Percentiles rank a stretch among this genome's conserved stretches.
Conservation (phyloP, 2,888 invertebrate species). For the Macrosoma leucophasiata region DNA sequence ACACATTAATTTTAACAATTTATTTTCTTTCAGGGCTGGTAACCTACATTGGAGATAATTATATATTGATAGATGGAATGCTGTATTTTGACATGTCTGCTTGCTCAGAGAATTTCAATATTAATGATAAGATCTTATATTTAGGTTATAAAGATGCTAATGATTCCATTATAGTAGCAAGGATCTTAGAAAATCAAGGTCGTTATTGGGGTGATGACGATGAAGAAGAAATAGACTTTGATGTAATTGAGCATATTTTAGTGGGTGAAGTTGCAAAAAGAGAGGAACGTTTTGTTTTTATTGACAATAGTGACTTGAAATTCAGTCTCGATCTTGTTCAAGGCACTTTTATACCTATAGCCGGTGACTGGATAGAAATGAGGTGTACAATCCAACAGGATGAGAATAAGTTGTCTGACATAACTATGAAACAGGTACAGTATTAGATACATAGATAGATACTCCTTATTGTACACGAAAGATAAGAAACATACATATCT, state of each 20-base stretch:
- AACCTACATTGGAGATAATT: conserved; percentile 64
- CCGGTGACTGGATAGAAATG: conserved; percentile 82
- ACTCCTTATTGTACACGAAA: too few species aligned
- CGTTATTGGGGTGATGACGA: conserved; percentile 66
- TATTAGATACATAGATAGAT: too few species aligned
- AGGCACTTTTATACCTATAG: conserved; percentile 79
- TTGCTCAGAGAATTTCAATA: conserved; percentile 45
- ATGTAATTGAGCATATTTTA: conserved; percentile 51
- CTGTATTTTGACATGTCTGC: conserved; percentile 68
- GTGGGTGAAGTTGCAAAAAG: conserved; percentile 49
- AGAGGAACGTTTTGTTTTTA: conserved; percentile 47
- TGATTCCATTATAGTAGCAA: conserved; percentile 68
- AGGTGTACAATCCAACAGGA: conserved; percentile 78
- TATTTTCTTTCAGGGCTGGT: conserved; percentile 68
- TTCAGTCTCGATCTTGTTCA: conserved; percentile 78
- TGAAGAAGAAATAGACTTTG: conserved; percentile 45
- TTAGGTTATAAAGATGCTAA: conserved; percentile 66
- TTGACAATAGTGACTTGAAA: conserved; percentile 73
- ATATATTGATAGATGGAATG: conserved; percentile 77
- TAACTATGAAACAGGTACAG: conserved; percentile 59
- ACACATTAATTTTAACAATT: neutral
- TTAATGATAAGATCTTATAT: conserved; percentile 76
- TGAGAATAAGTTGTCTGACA: conserved; percentile 64
- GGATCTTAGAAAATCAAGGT: conserved; percentile 73
- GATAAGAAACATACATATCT: too few species aligned